These are phyloP conservation scores for Sitophilus oryzae DNA, from an alignment of 1,140 invertebrate genomes.

Conservation along the genomic window DNA sequence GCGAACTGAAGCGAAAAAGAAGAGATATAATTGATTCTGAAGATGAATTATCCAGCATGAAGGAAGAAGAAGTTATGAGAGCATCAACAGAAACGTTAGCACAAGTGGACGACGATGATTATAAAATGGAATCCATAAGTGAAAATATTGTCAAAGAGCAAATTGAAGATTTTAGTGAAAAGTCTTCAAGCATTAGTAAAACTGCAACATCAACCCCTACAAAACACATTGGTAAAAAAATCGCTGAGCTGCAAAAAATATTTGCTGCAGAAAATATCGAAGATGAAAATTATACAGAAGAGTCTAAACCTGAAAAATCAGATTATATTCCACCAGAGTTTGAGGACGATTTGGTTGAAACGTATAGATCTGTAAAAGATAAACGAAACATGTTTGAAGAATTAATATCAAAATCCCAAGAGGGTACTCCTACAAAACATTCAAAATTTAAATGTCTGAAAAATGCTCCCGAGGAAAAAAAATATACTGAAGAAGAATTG, in stretches of 20 bases:
- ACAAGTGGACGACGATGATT: constrained; percentile 40
- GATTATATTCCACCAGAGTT: constrained; percentile 3
- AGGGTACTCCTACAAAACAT: constrained; percentile 33
- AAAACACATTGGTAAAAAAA: constrained; percentile 46
- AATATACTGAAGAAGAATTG: constrained; percentile 29
- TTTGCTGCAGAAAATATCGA: constrained; percentile 33
- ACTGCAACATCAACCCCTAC: constrained; percentile 28
- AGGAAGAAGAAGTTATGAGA: constrained; percentile 37
- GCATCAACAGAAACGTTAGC: constrained; percentile 42
- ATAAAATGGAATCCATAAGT: constrained; percentile 28
- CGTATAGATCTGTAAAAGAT: constrained; percentile 46
- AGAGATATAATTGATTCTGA: constrained; percentile 39
- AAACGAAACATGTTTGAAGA: constrained; percentile 53
- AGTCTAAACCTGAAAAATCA: constrained; percentile 17
- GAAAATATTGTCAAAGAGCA: constrained; percentile 21
- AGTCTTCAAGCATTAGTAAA: constrained; percentile 14
- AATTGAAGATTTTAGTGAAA: constrained; percentile 18
- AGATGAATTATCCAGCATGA: constrained; percentile 43
- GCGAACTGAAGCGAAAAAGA: constrained; percentile 32
- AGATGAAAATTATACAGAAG: constrained; percentile 16
- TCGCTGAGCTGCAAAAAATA: constrained; percentile 47
- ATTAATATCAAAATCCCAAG: constrained; percentile 37
- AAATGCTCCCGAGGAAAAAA: constrained; percentile 10
- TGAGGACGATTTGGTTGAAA: constrained; percentile 25
- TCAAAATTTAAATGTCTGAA: constrained; percentile 11